A percentile compares a stretch with the other conserved stretches of the same genome.
Evolutionary conservation across 2,888 invertebrate genomes (phyloP).

Genomic region (Eilema caniola): DNA sequence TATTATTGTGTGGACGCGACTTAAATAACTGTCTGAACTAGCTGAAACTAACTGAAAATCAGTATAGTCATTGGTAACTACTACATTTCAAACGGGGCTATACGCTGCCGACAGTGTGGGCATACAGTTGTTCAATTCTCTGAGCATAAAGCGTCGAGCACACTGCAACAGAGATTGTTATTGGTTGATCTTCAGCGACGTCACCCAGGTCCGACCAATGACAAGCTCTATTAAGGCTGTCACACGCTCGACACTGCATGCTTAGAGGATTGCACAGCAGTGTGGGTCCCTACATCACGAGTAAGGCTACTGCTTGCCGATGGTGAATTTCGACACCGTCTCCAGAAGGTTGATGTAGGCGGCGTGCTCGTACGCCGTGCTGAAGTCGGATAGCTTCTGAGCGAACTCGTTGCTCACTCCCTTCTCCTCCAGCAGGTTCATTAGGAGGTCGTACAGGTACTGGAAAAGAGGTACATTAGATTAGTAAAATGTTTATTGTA

Average conservation of each 20-base stretch:
- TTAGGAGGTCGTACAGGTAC: constrained; percentile 97
- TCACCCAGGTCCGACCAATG: no score
- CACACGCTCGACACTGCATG: no score
- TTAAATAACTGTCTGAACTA: no score
- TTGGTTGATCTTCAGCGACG: no score
- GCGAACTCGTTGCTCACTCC: constrained; percentile 97
- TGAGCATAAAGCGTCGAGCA: no score
- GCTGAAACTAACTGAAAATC: no score
- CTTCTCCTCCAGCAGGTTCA: constrained; percentile 98
- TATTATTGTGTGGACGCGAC: no score
- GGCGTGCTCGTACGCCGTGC: constrained; percentile 97
- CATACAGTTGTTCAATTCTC: neutral
- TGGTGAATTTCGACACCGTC: constrained; percentile 94
- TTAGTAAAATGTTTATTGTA: no score
- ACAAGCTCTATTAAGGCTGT: no score
- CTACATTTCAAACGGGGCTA: neutral
- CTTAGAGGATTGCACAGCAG: constrained; percentile 14
- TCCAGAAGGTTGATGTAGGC: constrained; percentile 96
- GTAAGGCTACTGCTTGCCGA: constrained; percentile 79
- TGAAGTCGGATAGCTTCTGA: constrained; percentile 94
- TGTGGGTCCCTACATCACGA: constrained; percentile 19
- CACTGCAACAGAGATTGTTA: no score
- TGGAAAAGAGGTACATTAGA: constrained; percentile 76
- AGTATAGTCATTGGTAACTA: neutral
- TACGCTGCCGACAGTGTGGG: neutral